Percentiles rank a stretch among this genome's conserved stretches.
phyloP scores from a whole-genome alignment of 2,888 invertebrate genomes.

The Trilocha varians region DNA sequence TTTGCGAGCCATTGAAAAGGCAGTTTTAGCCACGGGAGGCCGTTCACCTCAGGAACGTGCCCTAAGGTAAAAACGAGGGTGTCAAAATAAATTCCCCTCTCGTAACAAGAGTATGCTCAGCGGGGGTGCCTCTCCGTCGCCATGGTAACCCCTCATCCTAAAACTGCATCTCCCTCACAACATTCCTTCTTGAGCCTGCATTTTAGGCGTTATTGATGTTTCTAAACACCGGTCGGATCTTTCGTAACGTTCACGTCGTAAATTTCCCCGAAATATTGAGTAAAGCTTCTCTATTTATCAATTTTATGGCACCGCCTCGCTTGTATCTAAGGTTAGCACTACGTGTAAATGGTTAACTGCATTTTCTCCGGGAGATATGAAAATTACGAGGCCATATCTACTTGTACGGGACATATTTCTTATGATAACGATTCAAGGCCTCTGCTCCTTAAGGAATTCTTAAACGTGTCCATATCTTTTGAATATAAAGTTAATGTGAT shows the following conservation, averaged over 20 bases:
- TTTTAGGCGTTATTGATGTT: slow-evolving; percentile 54
- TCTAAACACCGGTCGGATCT: slow-evolving; percentile 33
- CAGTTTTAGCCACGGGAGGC: slow-evolving; percentile 33
- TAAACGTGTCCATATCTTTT: not conserved
- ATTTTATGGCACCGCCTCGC: slow-evolving; percentile 37
- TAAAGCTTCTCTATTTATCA: slow-evolving; percentile 54
- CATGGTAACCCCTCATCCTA: slow-evolving; percentile 42
- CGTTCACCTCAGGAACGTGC: slow-evolving; percentile 64
- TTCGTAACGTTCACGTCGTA: slow-evolving; percentile 39
- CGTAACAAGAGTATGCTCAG: slow-evolving; percentile 46
- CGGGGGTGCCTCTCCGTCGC: slow-evolving; percentile 41
- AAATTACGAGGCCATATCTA: not conserved
- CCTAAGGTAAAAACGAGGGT: slow-evolving; percentile 56
- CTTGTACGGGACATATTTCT: not conserved
- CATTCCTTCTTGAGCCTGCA: slow-evolving; percentile 38
- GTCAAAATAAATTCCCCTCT: slow-evolving; percentile 58
- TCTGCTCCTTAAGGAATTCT: no score
- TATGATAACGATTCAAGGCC: no score
- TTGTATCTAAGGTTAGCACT: slow-evolving; percentile 42
- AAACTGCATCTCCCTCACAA: slow-evolving; percentile 36
- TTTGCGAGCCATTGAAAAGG: slow-evolving; percentile 25
- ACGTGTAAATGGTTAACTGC: slow-evolving; percentile 26
- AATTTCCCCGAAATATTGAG: slow-evolving; percentile 47
- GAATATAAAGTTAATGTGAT: slow-evolving; percentile 10
- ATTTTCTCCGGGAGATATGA: slow-evolving; percentile 21